phyloP scores from a whole-genome alignment of 2,888 invertebrate species.

The Himalopsyche kuldschensis region DNA sequence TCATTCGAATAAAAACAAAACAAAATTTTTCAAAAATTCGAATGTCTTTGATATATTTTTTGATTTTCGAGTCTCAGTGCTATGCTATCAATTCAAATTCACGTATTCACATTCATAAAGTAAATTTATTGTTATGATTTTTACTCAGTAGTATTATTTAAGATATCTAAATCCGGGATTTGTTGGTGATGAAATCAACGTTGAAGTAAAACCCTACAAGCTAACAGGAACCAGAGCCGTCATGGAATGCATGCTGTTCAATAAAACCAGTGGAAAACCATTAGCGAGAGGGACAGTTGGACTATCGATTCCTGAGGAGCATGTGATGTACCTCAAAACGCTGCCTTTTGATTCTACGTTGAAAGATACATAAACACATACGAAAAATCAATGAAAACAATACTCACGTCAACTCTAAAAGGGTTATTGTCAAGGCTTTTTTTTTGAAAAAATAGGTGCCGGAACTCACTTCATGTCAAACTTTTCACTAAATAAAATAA shows the following conservation, averaged over 20 bases:
- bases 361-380: neutral
- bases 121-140: no score
- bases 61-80: no score
- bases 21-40: no score
- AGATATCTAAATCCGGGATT: neutral
- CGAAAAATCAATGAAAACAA: no score
- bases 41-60: no score
- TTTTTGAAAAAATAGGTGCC: no score
- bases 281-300: slow-evolving; percentile 13
- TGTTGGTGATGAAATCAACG: neutral
- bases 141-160: neutral
- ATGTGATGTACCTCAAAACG: neutral
- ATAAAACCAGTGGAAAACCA: neutral
- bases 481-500: no score
- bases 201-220: slow-evolving; percentile 1
- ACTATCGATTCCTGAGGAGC: neutral
- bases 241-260: slow-evolving; percentile 16
- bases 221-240: neutral
- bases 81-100: neutral
- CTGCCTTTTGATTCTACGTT: slow-evolving; percentile 2
- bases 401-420: no score
- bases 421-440: no score
- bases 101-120: neutral
- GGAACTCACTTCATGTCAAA: no score
- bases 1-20: no score